Percentiles rank a stretch among this genome's conserved stretches.
These are phyloP conservation scores for Drosophila limbata DNA, from an alignment of 2,888 invertebrate genomes.

Conservation along the genomic window DNA sequence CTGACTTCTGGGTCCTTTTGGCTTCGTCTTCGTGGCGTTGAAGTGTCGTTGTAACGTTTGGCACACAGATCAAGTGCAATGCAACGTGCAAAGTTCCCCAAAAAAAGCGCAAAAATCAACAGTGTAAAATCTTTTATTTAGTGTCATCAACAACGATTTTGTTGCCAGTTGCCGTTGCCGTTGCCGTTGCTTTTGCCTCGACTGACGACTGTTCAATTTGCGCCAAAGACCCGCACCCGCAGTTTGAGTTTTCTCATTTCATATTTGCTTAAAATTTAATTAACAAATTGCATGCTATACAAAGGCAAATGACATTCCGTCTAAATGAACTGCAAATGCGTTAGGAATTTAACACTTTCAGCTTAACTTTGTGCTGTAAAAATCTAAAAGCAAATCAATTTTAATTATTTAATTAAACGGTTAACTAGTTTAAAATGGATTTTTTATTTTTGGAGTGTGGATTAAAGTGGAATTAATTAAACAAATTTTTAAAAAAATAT, in stretches of 20 bases:
- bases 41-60: constrained; percentile 80
- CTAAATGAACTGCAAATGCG: constrained; percentile 12
- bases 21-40: constrained; percentile 36
- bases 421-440: no score
- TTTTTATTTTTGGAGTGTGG: no score
- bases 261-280: constrained; percentile 74
- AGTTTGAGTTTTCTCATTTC: constrained; percentile 57
- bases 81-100: constrained; percentile 77
- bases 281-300: constrained; percentile 62
- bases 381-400: no score
- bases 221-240: constrained; percentile 52
- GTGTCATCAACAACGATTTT: constrained; percentile 74
- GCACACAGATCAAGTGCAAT: constrained; percentile 82
- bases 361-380: not conserved
- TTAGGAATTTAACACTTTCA: not conserved
- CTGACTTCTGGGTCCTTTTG: constrained; percentile 22
- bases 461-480: no score
- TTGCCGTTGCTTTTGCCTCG: constrained; percentile 13
- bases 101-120: constrained; percentile 80
- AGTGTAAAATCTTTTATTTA: constrained; percentile 81
- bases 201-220: constrained; percentile 53
- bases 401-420: no score
- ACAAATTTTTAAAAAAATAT: no score
- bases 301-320: constrained; percentile 14
- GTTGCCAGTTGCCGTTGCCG: constrained; percentile 22